Evolutionary conservation across 2,797 vertebrate species (phyloP).

Genomic region (Coccyzus lansbergi): DNA sequence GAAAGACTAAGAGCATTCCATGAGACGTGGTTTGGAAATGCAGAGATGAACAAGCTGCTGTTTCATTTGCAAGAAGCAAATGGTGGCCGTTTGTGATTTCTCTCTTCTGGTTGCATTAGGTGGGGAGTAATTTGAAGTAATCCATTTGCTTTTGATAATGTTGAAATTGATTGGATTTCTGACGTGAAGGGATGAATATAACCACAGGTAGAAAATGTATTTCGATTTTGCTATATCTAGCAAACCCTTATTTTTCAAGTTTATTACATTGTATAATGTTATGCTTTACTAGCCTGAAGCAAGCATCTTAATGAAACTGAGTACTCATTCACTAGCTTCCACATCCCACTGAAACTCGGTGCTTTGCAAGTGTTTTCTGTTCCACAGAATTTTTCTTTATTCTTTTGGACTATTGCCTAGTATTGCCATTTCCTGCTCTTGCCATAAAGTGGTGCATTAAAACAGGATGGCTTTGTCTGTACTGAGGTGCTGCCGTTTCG

Average conservation of each 20-base stretch:
- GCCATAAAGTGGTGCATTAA: not conserved
- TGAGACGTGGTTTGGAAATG: not conserved
- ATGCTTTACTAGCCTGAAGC: not conserved
- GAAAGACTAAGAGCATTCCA: not conserved
- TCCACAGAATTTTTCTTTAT: not conserved
- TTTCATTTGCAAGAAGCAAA: not conserved
- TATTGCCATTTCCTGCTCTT: not conserved
- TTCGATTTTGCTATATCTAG: not conserved
- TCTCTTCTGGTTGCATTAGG: not conserved
- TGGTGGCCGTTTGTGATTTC: not conserved
- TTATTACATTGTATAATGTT: not conserved
- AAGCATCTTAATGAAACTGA: not conserved
- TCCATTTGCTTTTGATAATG: not conserved
- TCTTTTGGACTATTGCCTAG: not conserved
- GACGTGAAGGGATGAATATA: not conserved
- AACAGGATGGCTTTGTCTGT: constrained; percentile 30
- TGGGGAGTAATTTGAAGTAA: not conserved
- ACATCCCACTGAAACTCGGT: accelerated
- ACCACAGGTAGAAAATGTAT: not conserved
- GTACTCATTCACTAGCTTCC: not conserved
- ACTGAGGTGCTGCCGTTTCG: accelerated
- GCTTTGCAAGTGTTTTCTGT: constrained; percentile 1
- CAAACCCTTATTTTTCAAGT: not conserved
- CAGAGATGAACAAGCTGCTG: not conserved
- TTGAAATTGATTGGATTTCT: not conserved